Base-by-base conservation (phyloP, 2,113 vertebrate genomes). In the Pleuronectes platessa region DNA sequence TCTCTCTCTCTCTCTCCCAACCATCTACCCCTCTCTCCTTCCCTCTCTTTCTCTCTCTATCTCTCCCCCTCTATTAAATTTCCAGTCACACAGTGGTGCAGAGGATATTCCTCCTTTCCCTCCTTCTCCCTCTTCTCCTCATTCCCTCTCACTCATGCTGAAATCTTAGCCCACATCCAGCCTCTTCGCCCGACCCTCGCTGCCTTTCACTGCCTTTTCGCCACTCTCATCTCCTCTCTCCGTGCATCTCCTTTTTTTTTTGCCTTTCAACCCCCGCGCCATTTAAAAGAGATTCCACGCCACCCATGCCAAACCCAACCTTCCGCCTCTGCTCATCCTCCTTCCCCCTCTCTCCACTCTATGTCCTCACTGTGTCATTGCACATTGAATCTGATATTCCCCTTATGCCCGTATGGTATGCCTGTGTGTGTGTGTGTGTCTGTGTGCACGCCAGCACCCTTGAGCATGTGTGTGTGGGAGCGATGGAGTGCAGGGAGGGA, bases 41-140 rank as follows among this genome's bases (percentile, higher is more conserved):
- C 42, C 76, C 47, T 85, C 56, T 49, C 85, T 81, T 74, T 86
- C 84, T 74, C 87, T 56, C 79, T 78, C 86, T 86, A 78, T 88
- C 86, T 82, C 88, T 64, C 84, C 76, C 86, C 84, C 86, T 88
- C 88, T 90, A 94, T 95, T 95, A 94, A 94, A 94, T 94, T 94
- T 95, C 94, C 88, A 94, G 93, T 94, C 94, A 95, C 94, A 95
- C 93, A 94, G 92, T 92, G 91, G 94, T 95, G 94, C 94, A 94
- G 94, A 93, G 93, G 92, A 94, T 93, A 93, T 94, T 93, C 92
- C 92, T 93, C 85, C 90, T 92, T 92, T 91, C 88, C 89, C 79
- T 82, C 65, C 80, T 89, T 79, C 78, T 80, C 85, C 81, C 78
- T 83, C 87, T 78, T 78, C 81, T 51, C 84, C 79, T 87, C 81